Evolutionary conservation across 2,113 vertebrate genomes (phyloP), one percentile per base, ranked within the genome.

Genomic region (Oophaga pumilio): DNA sequence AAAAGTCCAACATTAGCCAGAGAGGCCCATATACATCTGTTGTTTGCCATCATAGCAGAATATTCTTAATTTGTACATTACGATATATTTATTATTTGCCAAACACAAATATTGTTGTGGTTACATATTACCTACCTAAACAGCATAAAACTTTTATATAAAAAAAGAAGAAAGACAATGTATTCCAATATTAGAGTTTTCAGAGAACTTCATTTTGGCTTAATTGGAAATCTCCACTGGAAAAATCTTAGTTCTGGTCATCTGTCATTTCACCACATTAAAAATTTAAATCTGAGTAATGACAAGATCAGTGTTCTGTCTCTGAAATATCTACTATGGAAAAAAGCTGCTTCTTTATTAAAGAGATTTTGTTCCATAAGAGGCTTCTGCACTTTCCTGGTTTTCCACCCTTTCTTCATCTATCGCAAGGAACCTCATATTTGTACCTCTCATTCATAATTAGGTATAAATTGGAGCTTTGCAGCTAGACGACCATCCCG

Each of bases 381-480:
- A 85, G 53, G 83, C 24, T 33, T 49, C 43, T 82, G 68, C 14
- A 13, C 28, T 62, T 52, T 76, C 12, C 18, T 15, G 13, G 6
- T 26, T 62, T 74, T 81, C 7, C 53, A 24, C 13, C 15, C 26
- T 71, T 68, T 26, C 53, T 24, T 87, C 64, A 68, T 56, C 66
- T 87, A n/a, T 73, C 22, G 57, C 53, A n/a, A 26, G 53, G 74
- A 87, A 82, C 69, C 78, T 71, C 85, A 73, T 82, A 81, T 82
- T 69, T 81, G 81, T 82, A 82, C 68, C 78, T 87, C 53, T 82
- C 66, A 87, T 57, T 82, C 20, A 24, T 87, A 87, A 87, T 87
- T 73, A 82, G 20, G 86, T 87, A 79, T n/a, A 87, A 87, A 87
- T 87, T 82, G 79, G 79, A 79, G 33, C 33, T 43, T 43, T 87